Evolutionary conservation across 2,113 vertebrate species (phyloP).

Genomic region (Apistogramma diplotaenia): DNA sequence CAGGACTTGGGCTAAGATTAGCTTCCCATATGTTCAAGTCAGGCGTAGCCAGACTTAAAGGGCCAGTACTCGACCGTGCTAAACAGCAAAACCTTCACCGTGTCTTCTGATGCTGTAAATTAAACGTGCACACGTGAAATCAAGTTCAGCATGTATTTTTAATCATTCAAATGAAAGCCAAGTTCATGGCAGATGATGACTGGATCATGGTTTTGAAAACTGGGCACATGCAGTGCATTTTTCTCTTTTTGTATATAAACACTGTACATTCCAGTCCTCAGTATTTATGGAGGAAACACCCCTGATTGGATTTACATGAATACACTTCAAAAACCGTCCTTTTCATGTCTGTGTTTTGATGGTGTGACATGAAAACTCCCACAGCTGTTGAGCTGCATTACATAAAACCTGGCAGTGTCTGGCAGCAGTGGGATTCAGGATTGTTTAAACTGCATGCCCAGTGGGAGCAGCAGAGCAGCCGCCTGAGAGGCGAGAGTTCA

Average conservation of each 20-base stretch:
- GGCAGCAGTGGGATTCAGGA: slow-evolving; percentile 53
- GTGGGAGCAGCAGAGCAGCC: slow-evolving; percentile 39
- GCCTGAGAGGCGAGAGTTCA: slow-evolving; percentile 65
- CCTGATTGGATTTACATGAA: background rate
- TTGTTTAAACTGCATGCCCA: slow-evolving; percentile 15
- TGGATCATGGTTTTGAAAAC: background rate
- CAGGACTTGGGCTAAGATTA: slow-evolving; percentile 81
- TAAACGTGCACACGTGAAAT: background rate
- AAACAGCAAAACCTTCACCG: slow-evolving; percentile 13
- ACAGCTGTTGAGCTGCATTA: slow-evolving; percentile 59
- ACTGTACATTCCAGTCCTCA: background rate
- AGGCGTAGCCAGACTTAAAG: slow-evolving; percentile 77
- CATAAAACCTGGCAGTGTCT: slow-evolving; percentile 56
- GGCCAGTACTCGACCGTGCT: slow-evolving; percentile 53
- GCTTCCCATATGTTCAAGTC: slow-evolving; percentile 80
- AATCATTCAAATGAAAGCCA: background rate
- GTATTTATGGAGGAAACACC: background rate
- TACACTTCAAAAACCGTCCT: slow-evolving; percentile 5
- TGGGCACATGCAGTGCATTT: background rate
- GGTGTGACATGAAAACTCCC: slow-evolving; percentile 25
- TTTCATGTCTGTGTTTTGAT: slow-evolving; percentile 20
- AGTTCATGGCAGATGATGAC: background rate
- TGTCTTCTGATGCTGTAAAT: background rate
- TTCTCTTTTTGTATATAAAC: background rate
- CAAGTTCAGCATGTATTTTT: background rate